phyloP scores from a whole-genome alignment of 2,888 invertebrate genomes.

The Andricus curvator region DNA sequence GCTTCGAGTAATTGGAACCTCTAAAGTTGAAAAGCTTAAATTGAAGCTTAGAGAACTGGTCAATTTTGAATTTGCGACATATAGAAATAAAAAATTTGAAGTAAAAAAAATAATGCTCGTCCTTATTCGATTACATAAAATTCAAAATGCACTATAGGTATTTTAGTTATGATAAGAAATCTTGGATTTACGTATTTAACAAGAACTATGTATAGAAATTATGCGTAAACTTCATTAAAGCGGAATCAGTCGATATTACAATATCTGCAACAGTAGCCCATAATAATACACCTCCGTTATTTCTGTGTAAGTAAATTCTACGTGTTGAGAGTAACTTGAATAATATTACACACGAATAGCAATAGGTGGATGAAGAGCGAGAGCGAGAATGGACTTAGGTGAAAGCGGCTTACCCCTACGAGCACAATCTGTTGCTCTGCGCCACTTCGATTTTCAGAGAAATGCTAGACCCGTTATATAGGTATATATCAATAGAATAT shows the following conservation, averaged over 20 bases:
- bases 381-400: conserved; percentile 58
- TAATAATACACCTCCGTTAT: not conserved
- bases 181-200: not conserved
- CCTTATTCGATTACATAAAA: not conserved
- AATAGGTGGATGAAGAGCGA: conserved; percentile 50
- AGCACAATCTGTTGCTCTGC: conserved; percentile 58
- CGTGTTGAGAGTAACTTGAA: conserved; percentile 53
- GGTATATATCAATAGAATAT: conserved; percentile 36
- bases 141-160: not conserved
- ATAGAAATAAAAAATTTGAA: too few species aligned
- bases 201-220: not conserved
- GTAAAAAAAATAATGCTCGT: too few species aligned
- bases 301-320: conserved; percentile 51
- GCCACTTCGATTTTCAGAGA: conserved; percentile 56
- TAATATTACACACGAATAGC: conserved; percentile 41
- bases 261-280: not conserved
- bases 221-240: not conserved
- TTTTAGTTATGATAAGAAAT: not conserved
- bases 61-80: too few species aligned
- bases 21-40: too few species aligned
- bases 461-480: conserved; percentile 46
- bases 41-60: too few species aligned
- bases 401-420: conserved; percentile 59
- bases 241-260: not conserved
- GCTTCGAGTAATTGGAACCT: too few species aligned